phyloP scores from a whole-genome alignment of 2,797 vertebrate genomes.

The Smutsia gigantea region DNA sequence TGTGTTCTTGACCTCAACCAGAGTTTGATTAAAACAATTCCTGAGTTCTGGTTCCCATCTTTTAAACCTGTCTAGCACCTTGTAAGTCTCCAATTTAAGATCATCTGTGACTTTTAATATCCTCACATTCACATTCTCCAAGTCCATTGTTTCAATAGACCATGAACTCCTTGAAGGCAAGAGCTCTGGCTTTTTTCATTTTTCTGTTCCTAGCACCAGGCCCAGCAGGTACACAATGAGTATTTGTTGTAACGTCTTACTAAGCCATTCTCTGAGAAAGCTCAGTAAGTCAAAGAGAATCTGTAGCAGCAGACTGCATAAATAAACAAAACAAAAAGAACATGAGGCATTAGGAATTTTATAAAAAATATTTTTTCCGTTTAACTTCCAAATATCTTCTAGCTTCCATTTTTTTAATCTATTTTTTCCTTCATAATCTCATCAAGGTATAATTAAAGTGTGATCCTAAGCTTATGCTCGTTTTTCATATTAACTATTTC shows the following conservation, averaged over 20 bases:
- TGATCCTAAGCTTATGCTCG: background rate
- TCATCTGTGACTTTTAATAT: background rate
- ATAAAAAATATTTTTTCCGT: background rate
- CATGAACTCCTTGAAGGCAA: background rate
- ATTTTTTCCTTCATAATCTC: conserved; percentile 28
- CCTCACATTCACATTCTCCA: background rate
- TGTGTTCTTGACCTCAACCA: background rate
- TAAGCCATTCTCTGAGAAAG: background rate
- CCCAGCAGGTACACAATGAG: background rate
- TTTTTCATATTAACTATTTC: conserved; percentile 22
- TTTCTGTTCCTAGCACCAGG: background rate
- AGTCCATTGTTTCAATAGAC: background rate
- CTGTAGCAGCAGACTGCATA: background rate
- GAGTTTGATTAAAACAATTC: background rate
- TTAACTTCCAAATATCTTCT: conserved; percentile 9
- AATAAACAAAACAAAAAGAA: background rate
- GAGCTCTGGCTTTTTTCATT: background rate
- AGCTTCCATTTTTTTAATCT: background rate
- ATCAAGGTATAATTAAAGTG: background rate
- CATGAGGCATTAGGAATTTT: background rate
- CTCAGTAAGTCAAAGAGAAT: background rate
- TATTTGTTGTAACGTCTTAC: background rate
- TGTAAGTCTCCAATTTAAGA: background rate
- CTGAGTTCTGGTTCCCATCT: background rate
- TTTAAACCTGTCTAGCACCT: background rate